phyloP scores from a whole-genome alignment of 2,797 vertebrate species.

The Oryzias dopingdopingensis region DNA sequence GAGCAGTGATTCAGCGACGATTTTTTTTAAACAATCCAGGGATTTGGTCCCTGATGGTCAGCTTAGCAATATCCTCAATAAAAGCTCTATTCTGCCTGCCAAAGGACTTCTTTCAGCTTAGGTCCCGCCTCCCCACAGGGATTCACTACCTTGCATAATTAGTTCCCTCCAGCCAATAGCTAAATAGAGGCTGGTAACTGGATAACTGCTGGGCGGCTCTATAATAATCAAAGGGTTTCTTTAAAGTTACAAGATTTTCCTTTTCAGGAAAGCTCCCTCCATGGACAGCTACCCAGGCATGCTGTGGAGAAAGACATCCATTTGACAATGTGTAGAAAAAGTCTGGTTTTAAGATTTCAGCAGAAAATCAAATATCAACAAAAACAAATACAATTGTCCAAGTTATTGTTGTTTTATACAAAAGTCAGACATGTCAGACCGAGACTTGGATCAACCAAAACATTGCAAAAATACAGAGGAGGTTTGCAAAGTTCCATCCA shows the following conservation, averaged over 20 bases:
- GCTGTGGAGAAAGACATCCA: slow-evolving; percentile 40
- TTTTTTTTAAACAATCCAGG: slow-evolving; percentile 79
- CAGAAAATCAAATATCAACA: too few species aligned
- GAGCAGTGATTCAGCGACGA: slow-evolving; percentile 71
- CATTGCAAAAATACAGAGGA: neutral
- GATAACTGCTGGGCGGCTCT: slow-evolving; percentile 81
- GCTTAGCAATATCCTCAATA: slow-evolving; percentile 87
- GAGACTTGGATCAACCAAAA: too few species aligned
- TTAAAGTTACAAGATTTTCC: slow-evolving; percentile 73
- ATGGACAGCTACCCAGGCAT: slow-evolving; percentile 38
- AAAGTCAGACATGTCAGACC: too few species aligned
- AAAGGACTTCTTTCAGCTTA: slow-evolving; percentile 85
- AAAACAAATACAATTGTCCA: too few species aligned
- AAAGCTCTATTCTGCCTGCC: slow-evolving; percentile 87
- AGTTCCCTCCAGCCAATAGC: slow-evolving; percentile 75
- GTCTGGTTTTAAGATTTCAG: neutral
- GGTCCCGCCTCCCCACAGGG: slow-evolving; percentile 78
- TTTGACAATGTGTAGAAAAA: slow-evolving; percentile 17
- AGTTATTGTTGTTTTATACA: too few species aligned
- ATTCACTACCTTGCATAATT: slow-evolving; percentile 86
- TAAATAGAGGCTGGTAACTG: slow-evolving; percentile 75
- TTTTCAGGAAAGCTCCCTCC: slow-evolving; percentile 51
- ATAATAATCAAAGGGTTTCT: slow-evolving; percentile 83
- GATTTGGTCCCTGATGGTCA: slow-evolving; percentile 84
- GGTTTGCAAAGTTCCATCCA: slow-evolving; percentile 31